phyloP scores from a whole-genome alignment of 1,140 invertebrate species.

The Elymnias hypermnestra region DNA sequence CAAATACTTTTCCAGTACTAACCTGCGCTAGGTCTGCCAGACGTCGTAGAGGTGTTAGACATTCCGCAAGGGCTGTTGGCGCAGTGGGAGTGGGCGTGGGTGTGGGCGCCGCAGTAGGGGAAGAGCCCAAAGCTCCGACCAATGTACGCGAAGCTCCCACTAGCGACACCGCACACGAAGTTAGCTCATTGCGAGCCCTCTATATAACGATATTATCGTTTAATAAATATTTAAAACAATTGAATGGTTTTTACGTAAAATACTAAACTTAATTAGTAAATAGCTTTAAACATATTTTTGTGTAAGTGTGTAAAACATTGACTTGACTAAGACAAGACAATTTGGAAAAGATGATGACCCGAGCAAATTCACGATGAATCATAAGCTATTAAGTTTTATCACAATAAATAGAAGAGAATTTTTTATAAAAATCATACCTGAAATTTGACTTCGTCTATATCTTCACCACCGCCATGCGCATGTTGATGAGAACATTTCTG shows the following conservation, averaged over 20 bases:
- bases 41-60: conserved; percentile 81
- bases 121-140: conserved; percentile 84
- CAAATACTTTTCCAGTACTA: too few species aligned
- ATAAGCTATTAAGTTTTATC: too few species aligned
- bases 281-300: too few species aligned
- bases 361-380: too few species aligned
- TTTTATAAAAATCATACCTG: conserved; percentile 64
- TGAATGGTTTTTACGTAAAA: too few species aligned
- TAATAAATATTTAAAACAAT: too few species aligned
- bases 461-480: conserved; percentile 80
- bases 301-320: too few species aligned
- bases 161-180: conserved; percentile 85
- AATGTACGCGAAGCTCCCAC: conserved; percentile 90
- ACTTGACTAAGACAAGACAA: too few species aligned
- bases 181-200: conserved; percentile 85
- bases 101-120: conserved; percentile 63
- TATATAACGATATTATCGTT: too few species aligned
- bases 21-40: conserved; percentile 82
- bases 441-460: conserved; percentile 84
- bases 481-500: conserved; percentile 82
- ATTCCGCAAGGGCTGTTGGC: conserved; percentile 81
- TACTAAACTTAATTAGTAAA: too few species aligned
- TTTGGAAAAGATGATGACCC: too few species aligned
- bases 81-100: conserved; percentile 77
- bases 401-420: too few species aligned